Evolutionary conservation across 1,140 invertebrate species (phyloP).

Genomic region (Papilio aristodemus): DNA sequence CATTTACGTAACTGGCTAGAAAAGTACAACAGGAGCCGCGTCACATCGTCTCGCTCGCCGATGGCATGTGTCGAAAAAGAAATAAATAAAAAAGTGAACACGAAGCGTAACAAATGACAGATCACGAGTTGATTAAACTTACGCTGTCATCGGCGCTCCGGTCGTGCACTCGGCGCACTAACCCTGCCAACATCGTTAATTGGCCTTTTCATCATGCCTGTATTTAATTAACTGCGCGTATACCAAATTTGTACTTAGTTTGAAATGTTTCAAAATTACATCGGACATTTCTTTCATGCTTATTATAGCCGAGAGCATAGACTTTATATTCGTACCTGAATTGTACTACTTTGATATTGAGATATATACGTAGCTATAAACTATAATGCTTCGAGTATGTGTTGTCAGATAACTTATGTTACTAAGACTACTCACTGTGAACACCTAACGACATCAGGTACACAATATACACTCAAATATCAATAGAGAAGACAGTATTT

Average conservation of each 20-base stretch:
- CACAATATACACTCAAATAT: no score
- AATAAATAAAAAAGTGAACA: conserved; percentile 37
- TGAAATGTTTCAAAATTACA: conserved; percentile 19
- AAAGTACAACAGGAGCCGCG: conserved; percentile 32
- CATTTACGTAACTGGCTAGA: conserved; percentile 10
- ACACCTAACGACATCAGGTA: no score
- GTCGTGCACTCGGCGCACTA: conserved; percentile 39
- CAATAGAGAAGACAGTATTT: no score
- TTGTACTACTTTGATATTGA: neutral
- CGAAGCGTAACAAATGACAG: conserved; percentile 66
- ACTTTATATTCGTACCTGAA: neutral
- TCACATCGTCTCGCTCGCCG: conserved; percentile 25
- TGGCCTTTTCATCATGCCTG: conserved; percentile 68
- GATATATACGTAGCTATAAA: no score
- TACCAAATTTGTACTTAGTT: conserved; percentile 23
- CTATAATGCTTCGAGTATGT: no score
- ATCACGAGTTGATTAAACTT: conserved; percentile 65
- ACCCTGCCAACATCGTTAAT: conserved; percentile 67
- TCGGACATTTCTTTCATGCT: conserved; percentile 7
- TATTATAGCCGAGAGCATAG: conserved; percentile 3
- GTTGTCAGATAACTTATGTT: no score
- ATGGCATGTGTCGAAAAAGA: conserved; percentile 46
- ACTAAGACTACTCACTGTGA: no score
- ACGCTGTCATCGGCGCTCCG: conserved; percentile 53
- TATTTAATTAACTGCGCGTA: conserved; percentile 58